A percentile compares a stretch with the other conserved stretches of the same genome.
phyloP scores from a whole-genome alignment of 1,140 invertebrate genomes.

The Drosophila rufa region DNA sequence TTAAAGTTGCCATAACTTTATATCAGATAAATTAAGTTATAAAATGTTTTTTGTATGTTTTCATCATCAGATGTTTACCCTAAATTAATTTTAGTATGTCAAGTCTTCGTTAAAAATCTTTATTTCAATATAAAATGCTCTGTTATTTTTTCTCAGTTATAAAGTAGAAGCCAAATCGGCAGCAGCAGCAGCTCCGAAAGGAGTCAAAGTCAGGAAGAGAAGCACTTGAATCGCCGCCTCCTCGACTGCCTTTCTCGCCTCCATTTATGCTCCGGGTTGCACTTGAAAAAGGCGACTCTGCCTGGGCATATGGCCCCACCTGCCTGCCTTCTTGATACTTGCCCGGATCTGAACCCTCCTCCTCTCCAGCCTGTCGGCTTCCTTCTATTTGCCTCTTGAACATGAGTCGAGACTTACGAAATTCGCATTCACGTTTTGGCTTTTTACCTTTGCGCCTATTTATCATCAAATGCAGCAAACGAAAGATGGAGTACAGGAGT shows the following conservation, averaged over 20 bases:
- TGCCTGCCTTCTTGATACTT: slow-evolving; percentile 3
- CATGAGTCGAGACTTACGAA: slow-evolving; percentile 63
- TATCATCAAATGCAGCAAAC: slow-evolving; percentile 75
- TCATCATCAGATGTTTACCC: too few species aligned
- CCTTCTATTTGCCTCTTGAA: slow-evolving; percentile 50
- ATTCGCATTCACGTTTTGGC: slow-evolving; percentile 81
- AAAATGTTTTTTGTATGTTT: not conserved
- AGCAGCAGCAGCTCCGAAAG: slow-evolving; percentile 23
- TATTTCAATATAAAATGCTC: too few species aligned
- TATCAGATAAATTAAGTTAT: too few species aligned
- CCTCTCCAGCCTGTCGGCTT: slow-evolving; percentile 18
- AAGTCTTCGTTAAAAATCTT: too few species aligned
- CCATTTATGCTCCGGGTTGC: slow-evolving; percentile 34
- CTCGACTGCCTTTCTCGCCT: slow-evolving; percentile 53
- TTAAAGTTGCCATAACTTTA: not conserved
- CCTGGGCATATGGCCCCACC: slow-evolving; percentile 26
- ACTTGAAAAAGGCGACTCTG: slow-evolving; percentile 51
- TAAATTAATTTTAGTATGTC: not conserved
- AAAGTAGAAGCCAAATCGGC: too few species aligned
- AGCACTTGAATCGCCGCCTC: slow-evolving; percentile 50
- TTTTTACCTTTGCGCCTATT: slow-evolving; percentile 83
- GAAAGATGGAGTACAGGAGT: slow-evolving; percentile 38
- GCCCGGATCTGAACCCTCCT: not conserved
- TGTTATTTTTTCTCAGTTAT: slow-evolving; percentile 2
- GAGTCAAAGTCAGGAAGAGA: slow-evolving; percentile 47